These are phyloP conservation scores for Trachymyrmex septentrionalis DNA, from an alignment of 1,140 invertebrate species.

Conservation along the genomic window DNA sequence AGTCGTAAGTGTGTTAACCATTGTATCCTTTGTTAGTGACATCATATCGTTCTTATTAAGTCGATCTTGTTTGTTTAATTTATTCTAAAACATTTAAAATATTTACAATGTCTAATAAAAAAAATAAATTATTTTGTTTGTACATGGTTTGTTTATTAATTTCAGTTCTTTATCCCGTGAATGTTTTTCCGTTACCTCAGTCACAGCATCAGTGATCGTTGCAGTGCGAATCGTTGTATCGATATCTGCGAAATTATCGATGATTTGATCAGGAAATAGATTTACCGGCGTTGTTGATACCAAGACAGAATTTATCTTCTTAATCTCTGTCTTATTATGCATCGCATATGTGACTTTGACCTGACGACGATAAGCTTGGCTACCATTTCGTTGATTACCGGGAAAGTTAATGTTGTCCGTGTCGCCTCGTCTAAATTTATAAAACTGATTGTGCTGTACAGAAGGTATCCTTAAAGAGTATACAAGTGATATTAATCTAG, in stretches of 20 bases:
- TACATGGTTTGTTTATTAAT: neutral
- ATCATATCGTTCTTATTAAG: neutral
- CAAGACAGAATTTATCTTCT: constrained; percentile 7
- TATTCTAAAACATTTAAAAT: constrained; percentile 42
- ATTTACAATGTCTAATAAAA: neutral
- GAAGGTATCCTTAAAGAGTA: constrained; percentile 63
- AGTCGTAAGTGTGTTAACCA: neutral
- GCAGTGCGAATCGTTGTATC: neutral
- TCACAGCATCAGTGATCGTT: neutral
- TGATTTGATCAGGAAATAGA: constrained; percentile 16
- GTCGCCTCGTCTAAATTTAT: constrained; percentile 46
- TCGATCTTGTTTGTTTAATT: constrained; percentile 18
- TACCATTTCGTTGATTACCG: constrained; percentile 13
- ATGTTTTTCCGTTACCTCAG: constrained; percentile 2
- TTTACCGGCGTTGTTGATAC: neutral
- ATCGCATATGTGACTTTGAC: neutral
- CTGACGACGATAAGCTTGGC: neutral
- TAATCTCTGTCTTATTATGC: neutral
- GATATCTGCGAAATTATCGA: neutral
- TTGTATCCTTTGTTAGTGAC: constrained; percentile 25
- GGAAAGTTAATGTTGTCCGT: constrained; percentile 3
- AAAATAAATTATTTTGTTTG: constrained; percentile 23
- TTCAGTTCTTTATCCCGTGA: neutral
- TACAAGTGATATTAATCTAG: neutral
- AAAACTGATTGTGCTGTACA: constrained; percentile 53